phyloP scores from a whole-genome alignment of 2,113 vertebrate genomes.

The Rhombomys opimus region DNA sequence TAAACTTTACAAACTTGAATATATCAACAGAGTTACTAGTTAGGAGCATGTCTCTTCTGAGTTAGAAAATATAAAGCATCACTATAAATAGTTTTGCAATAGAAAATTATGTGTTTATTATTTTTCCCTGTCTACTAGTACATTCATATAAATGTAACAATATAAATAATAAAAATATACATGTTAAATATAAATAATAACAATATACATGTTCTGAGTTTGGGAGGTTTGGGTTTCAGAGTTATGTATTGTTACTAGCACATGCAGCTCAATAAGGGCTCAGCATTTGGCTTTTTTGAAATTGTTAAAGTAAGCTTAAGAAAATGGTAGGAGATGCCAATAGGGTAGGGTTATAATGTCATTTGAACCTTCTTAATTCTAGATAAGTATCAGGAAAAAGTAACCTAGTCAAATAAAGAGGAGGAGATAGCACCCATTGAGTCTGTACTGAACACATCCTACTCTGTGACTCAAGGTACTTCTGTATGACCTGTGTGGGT shows the following conservation, averaged over 20 bases:
- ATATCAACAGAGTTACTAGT: background rate
- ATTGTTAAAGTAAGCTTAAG: conserved; percentile 41
- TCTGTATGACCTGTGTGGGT: background rate
- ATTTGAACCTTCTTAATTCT: conserved; percentile 17
- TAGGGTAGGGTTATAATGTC: background rate
- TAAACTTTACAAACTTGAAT: background rate
- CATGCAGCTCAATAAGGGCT: conserved; percentile 13
- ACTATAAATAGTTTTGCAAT: conserved; percentile 37
- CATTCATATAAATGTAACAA: background rate
- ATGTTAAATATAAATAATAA: background rate
- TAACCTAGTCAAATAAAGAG: background rate
- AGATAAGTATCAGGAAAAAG: background rate
- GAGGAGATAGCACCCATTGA: background rate
- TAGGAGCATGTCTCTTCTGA: background rate
- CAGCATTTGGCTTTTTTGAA: conserved; percentile 53
- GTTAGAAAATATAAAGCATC: background rate
- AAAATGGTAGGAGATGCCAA: background rate
- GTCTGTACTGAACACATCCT: background rate
- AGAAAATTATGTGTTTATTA: conserved; percentile 15
- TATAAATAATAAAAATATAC: background rate
- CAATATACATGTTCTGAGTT: conserved; percentile 26
- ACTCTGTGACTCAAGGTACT: background rate
- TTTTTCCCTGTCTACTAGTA: background rate
- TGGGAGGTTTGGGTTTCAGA: background rate
- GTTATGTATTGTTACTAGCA: conserved; percentile 17